A percentile compares a stretch with the other conserved stretches of the same genome.
Evolutionary conservation across 2,888 invertebrate genomes (phyloP).

Genomic region (Cryptophagus acutangulus): DNA sequence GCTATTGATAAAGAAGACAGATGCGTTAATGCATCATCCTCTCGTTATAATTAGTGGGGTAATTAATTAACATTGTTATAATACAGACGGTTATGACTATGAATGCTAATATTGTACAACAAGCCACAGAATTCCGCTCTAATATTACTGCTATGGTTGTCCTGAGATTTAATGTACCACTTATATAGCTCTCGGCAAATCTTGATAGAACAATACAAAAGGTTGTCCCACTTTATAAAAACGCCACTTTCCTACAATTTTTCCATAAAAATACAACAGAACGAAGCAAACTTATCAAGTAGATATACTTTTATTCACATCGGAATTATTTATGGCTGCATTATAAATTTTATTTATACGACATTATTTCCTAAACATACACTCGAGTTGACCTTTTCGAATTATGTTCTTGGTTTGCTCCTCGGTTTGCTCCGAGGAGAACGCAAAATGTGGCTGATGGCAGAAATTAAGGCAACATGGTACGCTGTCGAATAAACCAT

Average conservation of each 20-base stretch:
- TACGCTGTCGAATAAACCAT: slow-evolving; percentile 35
- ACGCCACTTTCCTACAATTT: slow-evolving; percentile 16
- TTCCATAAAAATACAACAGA: slow-evolving; percentile 27
- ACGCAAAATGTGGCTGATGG: slow-evolving; percentile 36
- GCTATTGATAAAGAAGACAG: slow-evolving; percentile 32
- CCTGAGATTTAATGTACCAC: slow-evolving; percentile 38
- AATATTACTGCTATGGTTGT: slow-evolving; percentile 28
- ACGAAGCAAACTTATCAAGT: slow-evolving; percentile 24
- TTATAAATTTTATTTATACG: too few relatives aligned
- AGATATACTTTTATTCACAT: neutral
- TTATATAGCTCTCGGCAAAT: slow-evolving; percentile 24
- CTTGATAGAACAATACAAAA: slow-evolving; percentile 28
- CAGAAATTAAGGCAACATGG: slow-evolving; percentile 38
- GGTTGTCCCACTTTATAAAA: slow-evolving; percentile 31
- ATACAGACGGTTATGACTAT: slow-evolving; percentile 43
- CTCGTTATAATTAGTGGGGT: slow-evolving; percentile 41
- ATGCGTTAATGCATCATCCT: slow-evolving; percentile 40
- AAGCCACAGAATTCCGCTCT: slow-evolving; percentile 32
- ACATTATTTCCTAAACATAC: too few relatives aligned
- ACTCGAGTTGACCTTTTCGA: slow-evolving; percentile 18
- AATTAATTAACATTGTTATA: slow-evolving; percentile 47
- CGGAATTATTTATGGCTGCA: neutral
- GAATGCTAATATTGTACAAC: slow-evolving; percentile 44
- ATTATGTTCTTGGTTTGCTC: slow-evolving; percentile 18
- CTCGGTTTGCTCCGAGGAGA: slow-evolving; percentile 27